Evolutionary conservation across 2,797 vertebrate genomes (phyloP).

Genomic region (Lophius americanus): DNA sequence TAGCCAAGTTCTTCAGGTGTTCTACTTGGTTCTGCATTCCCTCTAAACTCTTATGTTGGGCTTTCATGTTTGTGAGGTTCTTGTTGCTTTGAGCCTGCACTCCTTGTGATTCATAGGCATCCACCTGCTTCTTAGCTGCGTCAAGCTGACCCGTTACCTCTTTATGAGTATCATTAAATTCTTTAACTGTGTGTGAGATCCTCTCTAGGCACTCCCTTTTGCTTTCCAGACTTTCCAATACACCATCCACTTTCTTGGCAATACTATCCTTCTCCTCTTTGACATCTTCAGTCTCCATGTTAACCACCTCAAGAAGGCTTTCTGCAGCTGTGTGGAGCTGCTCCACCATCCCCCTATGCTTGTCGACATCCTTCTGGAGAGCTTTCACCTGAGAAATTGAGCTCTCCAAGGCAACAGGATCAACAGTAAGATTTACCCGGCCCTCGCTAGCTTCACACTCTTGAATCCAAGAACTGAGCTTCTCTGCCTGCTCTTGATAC

Average conservation of each 20-base stretch:
- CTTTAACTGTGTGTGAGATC: conserved; percentile 88
- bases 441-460: conserved; percentile 84
- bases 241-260: conserved; percentile 83
- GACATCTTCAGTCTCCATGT: conserved; percentile 85
- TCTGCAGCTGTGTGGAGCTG: conserved; percentile 87
- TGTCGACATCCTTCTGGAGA: conserved; percentile 94
- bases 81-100: conserved; percentile 91
- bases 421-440: conserved; percentile 81
- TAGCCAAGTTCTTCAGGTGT: conserved; percentile 85
- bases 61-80: conserved; percentile 90
- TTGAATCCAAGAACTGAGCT: conserved; percentile 87
- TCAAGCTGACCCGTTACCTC: conserved; percentile 88
- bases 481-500: conserved; percentile 87
- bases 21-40: conserved; percentile 86
- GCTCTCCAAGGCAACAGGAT: conserved; percentile 83
- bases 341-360: conserved; percentile 89
- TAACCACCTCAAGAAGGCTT: conserved; percentile 86
- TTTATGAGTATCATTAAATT: conserved; percentile 88
- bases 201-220: conserved; percentile 91
- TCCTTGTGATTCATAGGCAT: conserved; percentile 84
- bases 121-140: conserved; percentile 87
- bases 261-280: conserved; percentile 83
- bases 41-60: conserved; percentile 91
- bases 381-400: conserved; percentile 85
- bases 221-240: conserved; percentile 86